Conservation (phyloP, 2,113 vertebrate genomes). For the Rhegmatorhina hoffmannsi region DNA sequence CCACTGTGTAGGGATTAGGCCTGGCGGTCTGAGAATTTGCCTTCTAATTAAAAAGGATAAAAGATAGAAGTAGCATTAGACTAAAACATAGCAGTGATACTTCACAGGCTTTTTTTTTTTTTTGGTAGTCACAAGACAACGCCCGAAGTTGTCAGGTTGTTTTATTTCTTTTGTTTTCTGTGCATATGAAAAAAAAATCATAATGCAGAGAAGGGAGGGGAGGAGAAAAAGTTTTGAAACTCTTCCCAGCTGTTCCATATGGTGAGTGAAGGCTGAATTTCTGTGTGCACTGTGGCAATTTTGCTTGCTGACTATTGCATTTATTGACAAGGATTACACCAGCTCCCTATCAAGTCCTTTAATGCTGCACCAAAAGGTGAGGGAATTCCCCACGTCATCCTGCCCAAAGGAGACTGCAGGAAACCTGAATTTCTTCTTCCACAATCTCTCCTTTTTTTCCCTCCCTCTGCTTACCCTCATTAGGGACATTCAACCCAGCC, state of each 20-base stretch:
- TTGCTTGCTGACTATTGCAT: not conserved
- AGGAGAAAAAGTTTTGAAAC: slow-evolving; percentile 71
- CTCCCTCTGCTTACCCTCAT: accelerated
- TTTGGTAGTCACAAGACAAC: slow-evolving; percentile 83
- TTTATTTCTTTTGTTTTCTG: slow-evolving; percentile 70
- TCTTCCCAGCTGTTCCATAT: slow-evolving; percentile 66
- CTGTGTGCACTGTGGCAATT: slow-evolving; percentile 13
- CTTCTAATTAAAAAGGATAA: slow-evolving; percentile 99
- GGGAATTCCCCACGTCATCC: slow-evolving; percentile 35
- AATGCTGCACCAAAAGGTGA: slow-evolving; percentile 6
- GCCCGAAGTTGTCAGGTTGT: slow-evolving; percentile 78
- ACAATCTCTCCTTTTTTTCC: not conserved
- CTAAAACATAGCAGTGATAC: slow-evolving; percentile 95
- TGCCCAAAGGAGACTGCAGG: not conserved
- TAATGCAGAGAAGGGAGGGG: not conserved
- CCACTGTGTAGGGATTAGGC: slow-evolving; percentile 98
- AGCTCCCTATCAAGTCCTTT: not conserved
- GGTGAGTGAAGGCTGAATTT: slow-evolving; percentile 51
- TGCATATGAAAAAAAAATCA: not conserved
- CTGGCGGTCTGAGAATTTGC: slow-evolving; percentile 99
- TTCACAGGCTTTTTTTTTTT: slow-evolving; percentile 80
- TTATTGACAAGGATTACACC: slow-evolving; percentile 35
- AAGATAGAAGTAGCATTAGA: slow-evolving; percentile 92
- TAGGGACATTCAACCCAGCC: not conserved
- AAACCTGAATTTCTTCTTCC: slow-evolving; percentile 30